Evolutionary conservation across 2,888 invertebrate genomes (phyloP).

Genomic region (Dolichomitus sp.): DNA sequence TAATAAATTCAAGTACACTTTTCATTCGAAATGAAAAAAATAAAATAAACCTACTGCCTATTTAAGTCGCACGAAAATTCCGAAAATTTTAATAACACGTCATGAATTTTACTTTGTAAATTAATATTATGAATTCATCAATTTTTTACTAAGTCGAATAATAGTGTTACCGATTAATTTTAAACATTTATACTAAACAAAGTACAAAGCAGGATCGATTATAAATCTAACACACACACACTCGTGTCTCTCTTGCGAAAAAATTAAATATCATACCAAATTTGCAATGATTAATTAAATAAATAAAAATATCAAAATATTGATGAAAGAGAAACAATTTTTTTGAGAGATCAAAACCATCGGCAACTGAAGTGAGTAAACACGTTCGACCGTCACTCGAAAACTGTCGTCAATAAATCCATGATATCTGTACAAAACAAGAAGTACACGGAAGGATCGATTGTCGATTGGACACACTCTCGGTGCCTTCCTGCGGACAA

Average conservation of each 20-base stretch:
- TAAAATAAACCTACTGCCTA: not conserved
- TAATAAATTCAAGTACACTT: constrained; percentile 20
- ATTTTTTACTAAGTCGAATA: no score
- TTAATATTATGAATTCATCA: no score
- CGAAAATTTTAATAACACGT: not conserved
- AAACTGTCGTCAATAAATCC: constrained; percentile 22
- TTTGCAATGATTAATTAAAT: not conserved
- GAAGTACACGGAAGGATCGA: constrained; percentile 22
- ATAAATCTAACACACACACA: no score
- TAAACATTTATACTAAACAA: no score
- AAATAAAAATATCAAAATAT: not conserved
- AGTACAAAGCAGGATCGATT: no score
- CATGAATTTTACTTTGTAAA: not conserved
- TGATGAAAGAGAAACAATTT: not conserved
- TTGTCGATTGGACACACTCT: constrained; percentile 42
- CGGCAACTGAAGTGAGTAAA: not conserved
- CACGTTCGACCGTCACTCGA: constrained; percentile 2
- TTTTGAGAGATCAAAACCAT: not conserved
- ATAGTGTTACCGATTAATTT: no score
- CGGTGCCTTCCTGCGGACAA: constrained; percentile 47
- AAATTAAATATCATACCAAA: no score
- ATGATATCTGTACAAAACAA: constrained; percentile 2
- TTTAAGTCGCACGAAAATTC: not conserved
- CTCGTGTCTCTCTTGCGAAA: no score
- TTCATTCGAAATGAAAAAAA: not conserved